Evolutionary conservation across 2,797 vertebrate genomes (phyloP), one percentile per base, ranked within the genome.

Genomic region (Erethizon dorsatum): DNA sequence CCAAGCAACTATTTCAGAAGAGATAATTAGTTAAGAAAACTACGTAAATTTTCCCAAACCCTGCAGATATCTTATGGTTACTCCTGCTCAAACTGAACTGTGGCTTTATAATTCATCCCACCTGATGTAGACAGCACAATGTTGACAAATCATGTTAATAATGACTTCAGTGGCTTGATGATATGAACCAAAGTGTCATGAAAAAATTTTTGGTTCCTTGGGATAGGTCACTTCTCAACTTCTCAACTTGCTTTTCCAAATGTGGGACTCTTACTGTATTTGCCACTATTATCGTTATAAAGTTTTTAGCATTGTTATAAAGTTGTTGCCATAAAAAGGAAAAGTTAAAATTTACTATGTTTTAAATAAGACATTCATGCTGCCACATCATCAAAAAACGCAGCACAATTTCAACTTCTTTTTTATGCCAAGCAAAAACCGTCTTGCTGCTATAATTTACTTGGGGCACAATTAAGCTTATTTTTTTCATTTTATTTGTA

Each of bases 401-500:
- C 15, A 12, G 17, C 6, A 65, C n/a, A 86, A 67, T 73, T 61
- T 54, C 83, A 92, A 65, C 28, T 71, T 57, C 65, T 54, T 82
- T 84, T 87, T 61, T 50, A 92, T 75, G 88, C 24, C 54, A 75
- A 82, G 61, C 45, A 75, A 88, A 94, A 86, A 54, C 41, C 41
- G 41, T 14, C 28, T 78, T 88, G 63, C 83, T 45, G 4, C 28
- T 89, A 28, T 83, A 77, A 71, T 86, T 73, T 88, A 85, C 41
- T 77, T 88, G 61, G 61, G 84, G 11, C 37, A 71, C 15, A 91
- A 90, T 75, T 61, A 85, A 90, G 57, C 14, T 63, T 22, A 93
- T 61, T 26, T 83, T 83, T 89, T 94, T 95, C 47, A 59, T 28
- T 92, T 86, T 84, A 83, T 54, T 65, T 83, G 13, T 45, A 75